Conservation (phyloP, 2,888 invertebrate genomes). For the Crocallis elinguaria region DNA sequence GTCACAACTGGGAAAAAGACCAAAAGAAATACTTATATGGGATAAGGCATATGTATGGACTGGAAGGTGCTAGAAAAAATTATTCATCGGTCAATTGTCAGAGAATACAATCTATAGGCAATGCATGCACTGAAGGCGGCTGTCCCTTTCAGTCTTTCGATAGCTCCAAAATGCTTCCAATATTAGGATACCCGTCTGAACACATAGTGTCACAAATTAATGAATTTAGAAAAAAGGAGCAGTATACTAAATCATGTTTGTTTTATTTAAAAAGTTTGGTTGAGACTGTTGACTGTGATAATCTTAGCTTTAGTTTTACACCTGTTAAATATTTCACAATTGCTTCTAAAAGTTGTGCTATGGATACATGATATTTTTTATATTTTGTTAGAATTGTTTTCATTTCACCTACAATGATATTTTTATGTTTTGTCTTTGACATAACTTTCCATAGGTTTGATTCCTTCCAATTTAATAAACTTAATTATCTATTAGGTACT, state of each 20-base stretch:
- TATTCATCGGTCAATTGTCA: slow-evolving; percentile 86
- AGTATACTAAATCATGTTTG: slow-evolving; percentile 64
- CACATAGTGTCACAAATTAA: slow-evolving; percentile 56
- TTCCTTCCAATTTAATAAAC: too few species aligned
- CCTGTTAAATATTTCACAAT: slow-evolving; percentile 68
- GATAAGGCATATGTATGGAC: slow-evolving; percentile 89
- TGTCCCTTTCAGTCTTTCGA: slow-evolving; percentile 87
- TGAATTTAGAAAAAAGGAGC: slow-evolving; percentile 53
- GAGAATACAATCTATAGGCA: slow-evolving; percentile 82
- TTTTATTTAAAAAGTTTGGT: slow-evolving; percentile 48
- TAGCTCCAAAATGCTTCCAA: slow-evolving; percentile 58
- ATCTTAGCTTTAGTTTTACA: slow-evolving; percentile 65
- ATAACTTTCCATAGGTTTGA: too few species aligned
- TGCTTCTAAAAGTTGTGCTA: slow-evolving; percentile 36
- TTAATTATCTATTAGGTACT: too few species aligned
- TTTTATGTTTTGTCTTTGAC: too few species aligned
- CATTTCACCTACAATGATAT: not conserved
- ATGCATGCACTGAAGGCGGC: slow-evolving; percentile 83
- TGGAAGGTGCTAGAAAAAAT: slow-evolving; percentile 87
- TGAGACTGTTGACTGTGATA: slow-evolving; percentile 52
- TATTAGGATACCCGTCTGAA: slow-evolving; percentile 55
- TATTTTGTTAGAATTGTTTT: not conserved
- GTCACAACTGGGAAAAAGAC: slow-evolving; percentile 87
- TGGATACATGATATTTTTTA: not conserved
- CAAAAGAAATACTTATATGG: slow-evolving; percentile 87